Conservation (phyloP, 2,113 vertebrate genomes). For the Hemiprocne comata region DNA sequence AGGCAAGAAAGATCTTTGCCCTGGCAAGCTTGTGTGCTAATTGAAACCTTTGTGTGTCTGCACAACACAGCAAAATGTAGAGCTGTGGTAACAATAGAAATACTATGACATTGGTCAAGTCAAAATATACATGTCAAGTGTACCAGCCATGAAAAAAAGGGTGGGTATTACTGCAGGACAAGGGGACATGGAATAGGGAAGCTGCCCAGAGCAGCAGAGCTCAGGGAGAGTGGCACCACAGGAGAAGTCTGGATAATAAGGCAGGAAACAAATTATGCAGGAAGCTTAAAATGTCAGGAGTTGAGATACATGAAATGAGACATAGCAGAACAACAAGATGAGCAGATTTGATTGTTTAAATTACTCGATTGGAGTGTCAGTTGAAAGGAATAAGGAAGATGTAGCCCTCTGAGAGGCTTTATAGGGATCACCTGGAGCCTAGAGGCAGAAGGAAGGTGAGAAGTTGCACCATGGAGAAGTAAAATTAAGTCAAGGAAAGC, state of each 20-base stretch:
- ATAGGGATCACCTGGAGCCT: background rate
- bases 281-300: background rate
- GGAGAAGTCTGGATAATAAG: background rate
- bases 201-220: accelerated
- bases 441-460: background rate
- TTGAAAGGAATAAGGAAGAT: background rate
- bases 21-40: background rate
- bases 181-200: background rate
- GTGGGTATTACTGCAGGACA: background rate
- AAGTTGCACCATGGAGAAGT: background rate
- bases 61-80: background rate
- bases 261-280: background rate
- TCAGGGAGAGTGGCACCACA: background rate
- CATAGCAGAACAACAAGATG: background rate
- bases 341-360: background rate
- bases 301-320: background rate
- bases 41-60: background rate
- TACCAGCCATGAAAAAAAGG: background rate
- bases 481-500: background rate
- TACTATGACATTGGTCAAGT: background rate
- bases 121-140: background rate
- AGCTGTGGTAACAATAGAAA: background rate
- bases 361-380: background rate
- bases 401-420: background rate
- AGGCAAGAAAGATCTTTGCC: slow-evolving; percentile 1